phyloP scores from a whole-genome alignment of 2,113 vertebrate species.

The Callaeas wilsoni region DNA sequence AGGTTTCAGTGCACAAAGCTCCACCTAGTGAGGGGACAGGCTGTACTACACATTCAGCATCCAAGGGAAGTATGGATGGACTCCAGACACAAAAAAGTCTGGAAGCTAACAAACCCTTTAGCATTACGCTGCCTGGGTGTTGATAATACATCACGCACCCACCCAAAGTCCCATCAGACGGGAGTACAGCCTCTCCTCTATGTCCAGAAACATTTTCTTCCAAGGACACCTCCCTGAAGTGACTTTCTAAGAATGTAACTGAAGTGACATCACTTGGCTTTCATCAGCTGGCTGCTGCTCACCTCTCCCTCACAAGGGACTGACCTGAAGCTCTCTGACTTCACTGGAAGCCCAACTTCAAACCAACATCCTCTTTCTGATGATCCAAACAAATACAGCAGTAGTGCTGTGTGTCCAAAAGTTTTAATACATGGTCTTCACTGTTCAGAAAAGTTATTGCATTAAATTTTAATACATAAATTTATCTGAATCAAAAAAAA shows the following conservation, averaged over 20 bases:
- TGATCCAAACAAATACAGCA: background rate
- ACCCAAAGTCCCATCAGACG: accelerated
- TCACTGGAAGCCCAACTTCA: background rate
- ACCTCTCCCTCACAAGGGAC: background rate
- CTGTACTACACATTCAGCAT: background rate
- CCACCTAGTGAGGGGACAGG: background rate
- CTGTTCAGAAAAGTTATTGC: background rate
- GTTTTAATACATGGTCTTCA: background rate
- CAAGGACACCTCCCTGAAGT: background rate
- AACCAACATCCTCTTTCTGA: background rate
- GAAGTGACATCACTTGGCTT: background rate
- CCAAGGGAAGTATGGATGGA: accelerated
- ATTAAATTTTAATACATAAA: background rate
- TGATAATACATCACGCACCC: background rate
- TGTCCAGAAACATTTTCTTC: background rate
- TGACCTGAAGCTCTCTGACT: background rate
- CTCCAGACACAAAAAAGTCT: background rate
- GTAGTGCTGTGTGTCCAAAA: background rate
- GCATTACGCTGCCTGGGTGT: accelerated
- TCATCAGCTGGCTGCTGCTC: background rate
- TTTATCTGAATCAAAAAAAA: background rate
- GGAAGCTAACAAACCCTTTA: background rate
- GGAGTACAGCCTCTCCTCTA: background rate
- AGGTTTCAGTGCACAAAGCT: background rate
- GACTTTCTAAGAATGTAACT: background rate